Conservation (phyloP, 2,888 invertebrate species). For the Dorcus hopei region DNA sequence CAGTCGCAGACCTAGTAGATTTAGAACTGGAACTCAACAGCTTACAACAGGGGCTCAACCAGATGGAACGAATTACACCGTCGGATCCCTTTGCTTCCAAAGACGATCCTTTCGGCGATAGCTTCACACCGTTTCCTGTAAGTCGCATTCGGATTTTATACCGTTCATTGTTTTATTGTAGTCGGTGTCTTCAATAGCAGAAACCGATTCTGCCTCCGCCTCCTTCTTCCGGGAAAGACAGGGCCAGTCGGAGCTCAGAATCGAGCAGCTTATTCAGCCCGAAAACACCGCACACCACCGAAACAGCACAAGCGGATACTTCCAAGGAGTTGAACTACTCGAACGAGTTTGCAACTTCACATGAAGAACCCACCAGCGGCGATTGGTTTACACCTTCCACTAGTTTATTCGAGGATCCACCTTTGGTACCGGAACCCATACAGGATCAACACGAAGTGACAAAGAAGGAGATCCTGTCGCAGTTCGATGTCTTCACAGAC, state of each 20-base stretch:
- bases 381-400: slow-evolving; percentile 45
- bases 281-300: slow-evolving; percentile 39
- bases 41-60: slow-evolving; percentile 80
- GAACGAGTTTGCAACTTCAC: slow-evolving; percentile 29
- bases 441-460: slow-evolving; percentile 44
- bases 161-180: slow-evolving; percentile 18
- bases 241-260: slow-evolving; percentile 37
- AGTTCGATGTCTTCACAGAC: slow-evolving; percentile 87
- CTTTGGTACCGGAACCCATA: slow-evolving; percentile 31
- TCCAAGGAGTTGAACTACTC: slow-evolving; percentile 5
- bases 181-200: slow-evolving; percentile 11
- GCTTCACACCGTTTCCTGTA: slow-evolving; percentile 60
- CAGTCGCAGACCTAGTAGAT: slow-evolving; percentile 83
- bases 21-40: slow-evolving; percentile 84
- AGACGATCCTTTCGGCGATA: slow-evolving; percentile 73
- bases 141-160: slow-evolving; percentile 11
- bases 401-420: slow-evolving; percentile 42
- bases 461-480: slow-evolving; percentile 47
- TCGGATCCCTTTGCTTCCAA: slow-evolving; percentile 62
- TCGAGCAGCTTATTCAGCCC: slow-evolving; percentile 45
- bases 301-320: background rate
- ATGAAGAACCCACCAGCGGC: slow-evolving; percentile 42
- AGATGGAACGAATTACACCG: slow-evolving; percentile 82
- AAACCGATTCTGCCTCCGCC: slow-evolving; percentile 42
- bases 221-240: slow-evolving; percentile 38